Evolutionary conservation across 2,888 invertebrate species (phyloP).

Genomic region (Aphodius sticticus): DNA sequence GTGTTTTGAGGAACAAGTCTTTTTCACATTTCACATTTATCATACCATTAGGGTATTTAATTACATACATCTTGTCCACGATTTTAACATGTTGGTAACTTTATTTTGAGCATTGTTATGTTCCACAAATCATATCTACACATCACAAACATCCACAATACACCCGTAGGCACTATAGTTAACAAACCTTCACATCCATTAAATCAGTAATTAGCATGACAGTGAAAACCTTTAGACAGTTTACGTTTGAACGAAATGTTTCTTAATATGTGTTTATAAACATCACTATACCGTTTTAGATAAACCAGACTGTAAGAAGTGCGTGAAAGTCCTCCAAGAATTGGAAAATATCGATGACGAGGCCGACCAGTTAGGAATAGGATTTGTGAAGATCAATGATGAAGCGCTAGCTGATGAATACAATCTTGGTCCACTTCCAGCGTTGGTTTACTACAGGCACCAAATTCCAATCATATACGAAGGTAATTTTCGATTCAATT

Average conservation of each 20-base stretch:
- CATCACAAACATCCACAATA: not conserved
- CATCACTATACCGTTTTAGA: conserved; percentile 64
- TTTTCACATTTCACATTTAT: not conserved
- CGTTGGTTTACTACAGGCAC: conserved; percentile 91
- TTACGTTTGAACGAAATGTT: not conserved
- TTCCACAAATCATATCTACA: not conserved
- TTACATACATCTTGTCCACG: too few species aligned
- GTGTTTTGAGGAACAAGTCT: not conserved
- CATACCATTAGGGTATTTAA: not conserved
- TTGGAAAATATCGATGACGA: conserved; percentile 95
- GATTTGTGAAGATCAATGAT: conserved; percentile 94
- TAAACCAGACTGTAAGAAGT: conserved; percentile 92
- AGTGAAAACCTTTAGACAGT: not conserved
- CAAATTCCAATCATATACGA: conserved; percentile 95
- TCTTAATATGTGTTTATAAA: not conserved
- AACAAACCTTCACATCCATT: not conserved
- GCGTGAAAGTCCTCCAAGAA: conserved; percentile 88
- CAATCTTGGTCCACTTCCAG: conserved; percentile 87
- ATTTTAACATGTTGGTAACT: too few species aligned
- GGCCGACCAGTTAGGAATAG: conserved; percentile 92
- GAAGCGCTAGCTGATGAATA: conserved; percentile 91
- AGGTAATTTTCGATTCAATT: conserved; percentile 65
- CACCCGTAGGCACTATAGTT: not conserved
- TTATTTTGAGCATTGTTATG: not conserved
- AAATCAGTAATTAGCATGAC: not conserved